Conservation (phyloP, 2,888 invertebrate species). For the Linnaemya vulpina region DNA sequence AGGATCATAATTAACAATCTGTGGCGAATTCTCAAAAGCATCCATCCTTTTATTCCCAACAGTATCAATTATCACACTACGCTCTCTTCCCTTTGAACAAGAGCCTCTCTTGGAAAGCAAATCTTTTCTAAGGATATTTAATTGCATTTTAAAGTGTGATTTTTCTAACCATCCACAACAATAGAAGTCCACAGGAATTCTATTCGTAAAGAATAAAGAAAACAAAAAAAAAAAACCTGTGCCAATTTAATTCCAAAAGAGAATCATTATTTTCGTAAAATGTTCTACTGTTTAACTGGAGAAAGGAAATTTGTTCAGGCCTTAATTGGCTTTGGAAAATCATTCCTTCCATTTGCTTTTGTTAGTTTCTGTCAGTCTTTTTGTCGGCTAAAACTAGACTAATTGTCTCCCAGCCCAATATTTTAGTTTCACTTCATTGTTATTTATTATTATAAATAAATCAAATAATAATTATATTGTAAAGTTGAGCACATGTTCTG, state of each 20-base stretch:
- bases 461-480: conserved; percentile 62
- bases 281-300: background rate
- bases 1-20: conserved; percentile 77
- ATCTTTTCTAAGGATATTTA: conserved; percentile 17
- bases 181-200: conserved; percentile 9
- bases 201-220: too few relatives aligned
- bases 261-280: conserved; percentile 30
- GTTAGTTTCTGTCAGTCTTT: conserved; percentile 2
- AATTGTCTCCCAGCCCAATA: conserved; percentile 61
- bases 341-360: conserved; percentile 2
- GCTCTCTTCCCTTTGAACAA: background rate
- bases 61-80: conserved; percentile 78
- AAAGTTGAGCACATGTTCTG: too few relatives aligned
- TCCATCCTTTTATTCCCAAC: conserved; percentile 72
- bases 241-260: conserved; percentile 56
- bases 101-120: too few relatives aligned
- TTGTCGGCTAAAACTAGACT: conserved; percentile 58
- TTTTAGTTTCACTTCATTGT: conserved; percentile 34
- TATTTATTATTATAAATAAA: conserved; percentile 31
- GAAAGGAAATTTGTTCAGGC: conserved; percentile 36
- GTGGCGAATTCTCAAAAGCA: conserved; percentile 76
- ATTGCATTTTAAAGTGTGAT: conserved; percentile 58
- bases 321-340: conserved; percentile 59
- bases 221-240: conserved; percentile 60
- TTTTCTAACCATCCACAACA: conserved; percentile 62